These are phyloP conservation scores for Panonychus citri DNA, from an alignment of 1,140 invertebrate species.

Conservation along the genomic window DNA sequence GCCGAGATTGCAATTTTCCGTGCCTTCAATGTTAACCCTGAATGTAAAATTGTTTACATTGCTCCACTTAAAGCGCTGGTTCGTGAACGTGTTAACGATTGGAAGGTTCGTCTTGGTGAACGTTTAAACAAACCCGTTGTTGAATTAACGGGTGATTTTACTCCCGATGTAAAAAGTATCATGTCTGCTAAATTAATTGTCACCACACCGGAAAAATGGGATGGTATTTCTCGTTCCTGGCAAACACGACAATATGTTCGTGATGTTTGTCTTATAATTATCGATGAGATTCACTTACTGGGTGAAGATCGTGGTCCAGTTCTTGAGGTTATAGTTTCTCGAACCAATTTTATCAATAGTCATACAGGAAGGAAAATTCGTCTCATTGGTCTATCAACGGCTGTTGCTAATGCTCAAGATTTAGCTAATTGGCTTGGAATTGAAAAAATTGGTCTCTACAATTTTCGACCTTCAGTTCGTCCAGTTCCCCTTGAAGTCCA, in stretches of 20 bases:
- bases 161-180: constrained; percentile 71
- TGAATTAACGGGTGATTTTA: constrained; percentile 86
- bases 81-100: constrained; percentile 82
- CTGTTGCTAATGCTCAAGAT: constrained; percentile 87
- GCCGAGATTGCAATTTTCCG: constrained; percentile 94
- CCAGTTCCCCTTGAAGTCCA: constrained; percentile 93
- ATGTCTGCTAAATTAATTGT: constrained; percentile 48
- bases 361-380: constrained; percentile 50
- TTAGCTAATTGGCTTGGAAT: constrained; percentile 91
- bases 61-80: constrained; percentile 94
- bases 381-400: constrained; percentile 86
- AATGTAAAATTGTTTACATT: constrained; percentile 86
- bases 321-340: constrained; percentile 39
- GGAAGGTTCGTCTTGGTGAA: constrained; percentile 65
- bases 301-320: constrained; percentile 44
- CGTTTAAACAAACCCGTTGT: constrained; percentile 58
- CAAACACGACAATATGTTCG: constrained; percentile 83
- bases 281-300: constrained; percentile 94
- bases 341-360: constrained; percentile 70
- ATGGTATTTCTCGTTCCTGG: constrained; percentile 47
- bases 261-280: constrained; percentile 73
- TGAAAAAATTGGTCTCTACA: constrained; percentile 62
- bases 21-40: constrained; percentile 58
- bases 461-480: constrained; percentile 80
- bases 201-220: constrained; percentile 67